These are phyloP conservation scores for Halocaridina rubra DNA, from an alignment of 2,888 invertebrate genomes.

Conservation along the genomic window DNA sequence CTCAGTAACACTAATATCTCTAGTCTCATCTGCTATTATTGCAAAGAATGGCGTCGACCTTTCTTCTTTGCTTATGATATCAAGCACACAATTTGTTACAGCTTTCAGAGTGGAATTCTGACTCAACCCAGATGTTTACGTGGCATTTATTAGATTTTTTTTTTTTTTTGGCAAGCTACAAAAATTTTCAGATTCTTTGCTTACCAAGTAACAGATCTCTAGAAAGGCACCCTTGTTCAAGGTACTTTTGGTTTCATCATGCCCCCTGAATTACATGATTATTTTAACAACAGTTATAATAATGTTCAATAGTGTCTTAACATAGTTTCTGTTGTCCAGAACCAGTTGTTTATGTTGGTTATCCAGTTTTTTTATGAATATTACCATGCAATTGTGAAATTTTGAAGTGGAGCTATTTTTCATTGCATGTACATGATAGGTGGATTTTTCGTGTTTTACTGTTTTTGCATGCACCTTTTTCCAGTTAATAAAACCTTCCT, in stretches of 20 bases:
- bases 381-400: background rate
- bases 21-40: background rate
- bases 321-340: background rate
- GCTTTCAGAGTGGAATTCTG: background rate
- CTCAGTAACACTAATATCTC: too few relatives aligned
- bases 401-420: background rate
- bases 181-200: background rate
- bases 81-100: background rate
- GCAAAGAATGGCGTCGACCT: background rate
- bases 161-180: background rate
- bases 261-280: background rate
- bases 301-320: background rate
- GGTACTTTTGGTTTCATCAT: background rate
- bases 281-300: background rate
- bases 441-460: background rate
- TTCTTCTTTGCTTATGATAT: background rate
- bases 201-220: background rate
- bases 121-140: conserved; percentile 6
- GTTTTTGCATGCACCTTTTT: background rate
- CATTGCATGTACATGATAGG: background rate
- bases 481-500: background rate
- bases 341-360: background rate
- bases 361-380: background rate
- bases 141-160: background rate
- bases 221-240: background rate